Conservation (phyloP, 2,888 invertebrate genomes). For the Xestia rhomboidea region DNA sequence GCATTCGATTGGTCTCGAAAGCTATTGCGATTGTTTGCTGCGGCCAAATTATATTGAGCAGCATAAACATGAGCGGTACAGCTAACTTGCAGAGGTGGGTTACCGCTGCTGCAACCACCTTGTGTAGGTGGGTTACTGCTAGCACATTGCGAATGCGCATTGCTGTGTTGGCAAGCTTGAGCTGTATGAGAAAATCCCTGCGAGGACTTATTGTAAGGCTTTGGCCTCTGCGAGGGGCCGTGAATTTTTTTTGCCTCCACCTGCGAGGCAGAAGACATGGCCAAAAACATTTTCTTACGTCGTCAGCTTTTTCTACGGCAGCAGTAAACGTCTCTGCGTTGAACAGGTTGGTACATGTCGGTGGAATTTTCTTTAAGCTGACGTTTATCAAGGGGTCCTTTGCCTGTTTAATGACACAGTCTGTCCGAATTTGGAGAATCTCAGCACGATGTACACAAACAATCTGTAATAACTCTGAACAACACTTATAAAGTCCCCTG, state of each 20-base stretch:
- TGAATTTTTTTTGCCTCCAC: background rate
- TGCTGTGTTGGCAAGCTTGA: background rate
- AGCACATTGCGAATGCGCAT: background rate
- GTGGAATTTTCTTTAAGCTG: constrained; percentile 3
- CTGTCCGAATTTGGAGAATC: background rate
- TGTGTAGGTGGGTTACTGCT: background rate
- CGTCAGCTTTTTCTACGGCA: background rate
- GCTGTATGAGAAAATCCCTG: background rate
- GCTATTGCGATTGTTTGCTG: background rate
- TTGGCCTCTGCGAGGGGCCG: background rate
- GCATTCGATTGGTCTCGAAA: background rate
- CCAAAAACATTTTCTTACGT: background rate
- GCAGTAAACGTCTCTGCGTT: background rate
- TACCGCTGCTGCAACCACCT: background rate
- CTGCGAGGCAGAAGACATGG: background rate
- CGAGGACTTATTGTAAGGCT: background rate
- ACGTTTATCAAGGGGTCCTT: constrained; percentile 1
- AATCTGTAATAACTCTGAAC: background rate
- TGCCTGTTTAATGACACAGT: background rate
- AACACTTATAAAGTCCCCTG: background rate
- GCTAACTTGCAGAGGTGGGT: background rate
- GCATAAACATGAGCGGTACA: background rate
- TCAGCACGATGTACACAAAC: background rate
- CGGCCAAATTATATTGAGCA: background rate
- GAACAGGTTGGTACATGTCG: background rate